phyloP scores from a whole-genome alignment of 2,797 vertebrate species.

The Buphagus erythrorhynchus region DNA sequence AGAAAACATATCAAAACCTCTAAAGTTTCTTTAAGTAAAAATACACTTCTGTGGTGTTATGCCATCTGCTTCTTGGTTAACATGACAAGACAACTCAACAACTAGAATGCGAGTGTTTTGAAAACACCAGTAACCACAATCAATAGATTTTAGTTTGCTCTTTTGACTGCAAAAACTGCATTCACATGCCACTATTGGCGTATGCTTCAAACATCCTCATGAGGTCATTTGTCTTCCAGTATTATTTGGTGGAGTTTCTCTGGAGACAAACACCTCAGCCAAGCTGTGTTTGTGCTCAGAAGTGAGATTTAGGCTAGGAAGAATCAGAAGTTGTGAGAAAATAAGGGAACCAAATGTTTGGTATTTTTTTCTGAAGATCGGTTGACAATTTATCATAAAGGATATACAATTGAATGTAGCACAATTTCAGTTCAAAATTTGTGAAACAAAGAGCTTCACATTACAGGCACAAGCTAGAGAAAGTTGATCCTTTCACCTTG shows the following conservation, averaged over 20 bases:
- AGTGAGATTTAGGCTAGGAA: neutral
- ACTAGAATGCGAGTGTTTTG: constrained; percentile 59
- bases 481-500: neutral
- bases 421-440: neutral
- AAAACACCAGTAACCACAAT: constrained; percentile 65
- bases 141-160: constrained; percentile 53
- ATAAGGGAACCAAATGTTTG: neutral
- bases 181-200: constrained; percentile 24
- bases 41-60: constrained; percentile 70
- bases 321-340: neutral
- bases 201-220: neutral
- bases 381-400: neutral
- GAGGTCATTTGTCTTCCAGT: constrained; percentile 31
- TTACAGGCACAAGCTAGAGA: neutral
- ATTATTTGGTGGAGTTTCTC: constrained; percentile 26
- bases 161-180: constrained; percentile 43
- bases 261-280: neutral
- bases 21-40: constrained; percentile 78
- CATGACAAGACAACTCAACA: constrained; percentile 72
- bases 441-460: neutral
- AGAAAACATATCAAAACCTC: constrained; percentile 78
- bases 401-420: neutral
- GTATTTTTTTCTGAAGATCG: neutral
- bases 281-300: neutral
- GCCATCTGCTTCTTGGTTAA: constrained; percentile 76